Evolutionary conservation across 2,797 vertebrate genomes (phyloP).

Genomic region (Cirrhinus mrigala): DNA sequence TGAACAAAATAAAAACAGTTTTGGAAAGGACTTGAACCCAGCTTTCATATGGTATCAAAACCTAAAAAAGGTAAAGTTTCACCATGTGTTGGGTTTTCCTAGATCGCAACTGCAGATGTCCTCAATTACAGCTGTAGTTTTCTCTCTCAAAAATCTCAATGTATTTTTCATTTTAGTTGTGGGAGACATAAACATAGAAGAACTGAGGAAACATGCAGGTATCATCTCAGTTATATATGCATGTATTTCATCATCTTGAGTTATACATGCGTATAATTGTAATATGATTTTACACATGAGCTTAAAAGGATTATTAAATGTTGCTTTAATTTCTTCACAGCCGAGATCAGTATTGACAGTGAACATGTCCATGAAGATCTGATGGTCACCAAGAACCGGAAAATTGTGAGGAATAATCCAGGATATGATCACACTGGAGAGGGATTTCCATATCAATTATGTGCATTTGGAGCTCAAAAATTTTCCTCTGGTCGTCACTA

Average conservation of each 20-base stretch:
- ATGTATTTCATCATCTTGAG: no score
- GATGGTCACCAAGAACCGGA: fast-evolving
- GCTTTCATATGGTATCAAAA: no score
- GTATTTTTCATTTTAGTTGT: neutral
- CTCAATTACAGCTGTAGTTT: neutral
- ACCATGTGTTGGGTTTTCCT: no score
- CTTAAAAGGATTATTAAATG: no score
- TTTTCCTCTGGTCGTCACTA: conserved; percentile 67
- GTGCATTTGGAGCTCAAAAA: conserved; percentile 57
- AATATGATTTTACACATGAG: no score
- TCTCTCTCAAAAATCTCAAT: neutral
- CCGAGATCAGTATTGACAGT: conserved; percentile 49
- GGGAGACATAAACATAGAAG: neutral
- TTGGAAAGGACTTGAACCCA: no score
- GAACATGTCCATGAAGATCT: fast-evolving
- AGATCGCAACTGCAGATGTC: neutral
- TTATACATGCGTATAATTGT: no score
- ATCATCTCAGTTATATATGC: neutral
- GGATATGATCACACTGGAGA: fast-evolving
- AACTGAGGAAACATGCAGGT: neutral
- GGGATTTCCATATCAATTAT: conserved; percentile 60
- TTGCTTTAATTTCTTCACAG: conserved; percentile 59
- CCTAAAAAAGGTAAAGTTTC: no score
- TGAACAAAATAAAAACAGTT: no score
- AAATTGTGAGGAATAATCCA: neutral